A percentile compares a stretch with the other conserved stretches of the same genome.
phyloP scores from a whole-genome alignment of 2,113 vertebrate species.

The Phylloscopus whistleri region DNA sequence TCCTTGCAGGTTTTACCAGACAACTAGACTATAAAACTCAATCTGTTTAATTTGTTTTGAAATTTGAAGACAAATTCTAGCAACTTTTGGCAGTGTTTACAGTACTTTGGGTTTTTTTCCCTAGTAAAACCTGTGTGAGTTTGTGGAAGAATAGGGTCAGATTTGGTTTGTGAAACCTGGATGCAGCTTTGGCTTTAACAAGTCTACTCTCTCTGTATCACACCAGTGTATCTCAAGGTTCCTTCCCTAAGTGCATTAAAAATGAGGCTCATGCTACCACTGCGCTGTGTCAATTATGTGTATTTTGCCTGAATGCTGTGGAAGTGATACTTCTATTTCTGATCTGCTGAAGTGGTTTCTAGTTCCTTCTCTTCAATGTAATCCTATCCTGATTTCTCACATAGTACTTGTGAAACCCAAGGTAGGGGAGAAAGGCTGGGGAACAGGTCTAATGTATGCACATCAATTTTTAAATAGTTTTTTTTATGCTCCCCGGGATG shows the following conservation, averaged over 20 bases:
- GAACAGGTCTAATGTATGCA: constrained; percentile 36
- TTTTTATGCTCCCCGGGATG: not conserved
- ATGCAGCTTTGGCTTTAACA: not conserved
- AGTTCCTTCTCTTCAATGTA: constrained; percentile 15
- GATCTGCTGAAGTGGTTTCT: not conserved
- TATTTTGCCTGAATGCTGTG: not conserved
- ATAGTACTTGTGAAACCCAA: not conserved
- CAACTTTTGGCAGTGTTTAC: not conserved
- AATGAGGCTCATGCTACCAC: not conserved
- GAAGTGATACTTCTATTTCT: constrained; percentile 7
- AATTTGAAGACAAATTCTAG: not conserved
- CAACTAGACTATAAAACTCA: not conserved
- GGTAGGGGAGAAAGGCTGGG: not conserved
- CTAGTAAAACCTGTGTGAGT: not conserved
- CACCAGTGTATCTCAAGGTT: not conserved
- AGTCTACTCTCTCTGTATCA: not conserved
- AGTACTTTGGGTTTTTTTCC: not conserved
- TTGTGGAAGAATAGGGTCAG: not conserved
- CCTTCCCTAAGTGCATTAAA: not conserved
- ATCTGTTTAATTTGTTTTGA: not conserved
- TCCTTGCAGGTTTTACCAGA: not conserved
- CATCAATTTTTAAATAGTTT: constrained; percentile 53
- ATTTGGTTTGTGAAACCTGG: not conserved
- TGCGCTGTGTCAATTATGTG: not conserved
- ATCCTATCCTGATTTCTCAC: constrained; percentile 29